Conservation (phyloP, 2,113 vertebrate species). For the Callipepla californica region DNA sequence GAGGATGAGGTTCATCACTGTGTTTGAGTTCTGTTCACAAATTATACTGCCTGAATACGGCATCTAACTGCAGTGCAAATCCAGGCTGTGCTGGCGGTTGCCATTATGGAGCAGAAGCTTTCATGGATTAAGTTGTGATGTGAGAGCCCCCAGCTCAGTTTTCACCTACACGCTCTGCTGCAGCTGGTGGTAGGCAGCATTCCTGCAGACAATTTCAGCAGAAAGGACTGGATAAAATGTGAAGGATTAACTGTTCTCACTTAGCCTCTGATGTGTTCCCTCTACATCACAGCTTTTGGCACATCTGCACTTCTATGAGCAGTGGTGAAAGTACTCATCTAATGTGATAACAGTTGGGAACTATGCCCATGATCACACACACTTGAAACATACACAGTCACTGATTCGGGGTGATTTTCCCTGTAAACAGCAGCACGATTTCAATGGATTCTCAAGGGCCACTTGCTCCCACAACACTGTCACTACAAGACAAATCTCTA, state of each 20-base stretch:
- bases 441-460: neutral
- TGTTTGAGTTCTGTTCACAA: neutral
- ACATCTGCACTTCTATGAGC: neutral
- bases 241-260: slow-evolving; percentile 63
- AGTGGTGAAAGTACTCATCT: neutral
- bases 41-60: neutral
- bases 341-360: neutral
- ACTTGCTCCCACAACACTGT: neutral
- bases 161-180: neutral
- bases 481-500: neutral
- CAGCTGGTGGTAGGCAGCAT: slow-evolving; percentile 42
- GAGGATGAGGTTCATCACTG: neutral
- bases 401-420: neutral
- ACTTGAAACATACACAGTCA: neutral
- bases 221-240: neutral
- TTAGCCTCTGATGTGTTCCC: slow-evolving; percentile 19
- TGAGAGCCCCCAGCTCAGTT: neutral
- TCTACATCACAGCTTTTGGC: slow-evolving; percentile 45
- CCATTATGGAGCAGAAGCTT: rapidly evolving
- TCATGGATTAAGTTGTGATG: neutral
- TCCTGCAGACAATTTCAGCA: slow-evolving; percentile 12
- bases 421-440: neutral
- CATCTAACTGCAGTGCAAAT: neutral
- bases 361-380: neutral
- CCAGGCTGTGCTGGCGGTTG: neutral